Evolutionary conservation across 2,888 invertebrate genomes (phyloP).

Genomic region (Watsonalla binaria): DNA sequence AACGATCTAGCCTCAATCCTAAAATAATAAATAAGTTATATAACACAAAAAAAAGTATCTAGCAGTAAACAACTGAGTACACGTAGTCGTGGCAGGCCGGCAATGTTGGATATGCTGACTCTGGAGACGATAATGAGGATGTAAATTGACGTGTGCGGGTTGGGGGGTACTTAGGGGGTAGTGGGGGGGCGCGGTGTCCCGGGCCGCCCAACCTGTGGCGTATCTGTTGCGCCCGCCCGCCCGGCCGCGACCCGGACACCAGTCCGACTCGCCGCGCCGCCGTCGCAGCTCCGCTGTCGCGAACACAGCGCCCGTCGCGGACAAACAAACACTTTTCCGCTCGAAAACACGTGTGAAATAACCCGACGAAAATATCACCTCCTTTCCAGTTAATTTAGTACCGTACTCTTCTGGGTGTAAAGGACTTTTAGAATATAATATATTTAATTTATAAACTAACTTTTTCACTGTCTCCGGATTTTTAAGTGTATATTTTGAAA

Average conservation of each 20-base stretch:
- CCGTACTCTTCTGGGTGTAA: background rate
- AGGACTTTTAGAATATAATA: too few species aligned
- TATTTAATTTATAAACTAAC: too few species aligned
- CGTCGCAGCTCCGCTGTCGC: slow-evolving; percentile 23
- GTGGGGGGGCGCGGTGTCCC: slow-evolving; percentile 44
- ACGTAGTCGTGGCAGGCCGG: slow-evolving; percentile 21
- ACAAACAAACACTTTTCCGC: slow-evolving; percentile 41
- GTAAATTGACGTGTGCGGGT: slow-evolving; percentile 59
- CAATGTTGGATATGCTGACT: slow-evolving; percentile 40
- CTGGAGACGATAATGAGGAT: slow-evolving; percentile 64
- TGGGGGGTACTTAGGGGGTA: slow-evolving; percentile 19
- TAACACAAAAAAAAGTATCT: too few species aligned
- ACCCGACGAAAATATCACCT: background rate
- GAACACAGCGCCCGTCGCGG: slow-evolving; percentile 19
- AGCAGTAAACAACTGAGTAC: too few species aligned
- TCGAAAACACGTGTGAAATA: slow-evolving; percentile 53
- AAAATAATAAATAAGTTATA: too few species aligned
- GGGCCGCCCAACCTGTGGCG: slow-evolving; percentile 76
- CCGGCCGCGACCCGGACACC: slow-evolving; percentile 32
- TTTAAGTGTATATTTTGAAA: too few species aligned
- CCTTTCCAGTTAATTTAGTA: background rate
- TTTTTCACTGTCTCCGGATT: too few species aligned
- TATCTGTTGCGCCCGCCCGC: slow-evolving; percentile 72
- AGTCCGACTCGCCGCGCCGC: slow-evolving; percentile 30
- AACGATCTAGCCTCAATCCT: too few species aligned